Evolutionary conservation across 2,113 vertebrate genomes (phyloP).

Genomic region (Micromys minutus): DNA sequence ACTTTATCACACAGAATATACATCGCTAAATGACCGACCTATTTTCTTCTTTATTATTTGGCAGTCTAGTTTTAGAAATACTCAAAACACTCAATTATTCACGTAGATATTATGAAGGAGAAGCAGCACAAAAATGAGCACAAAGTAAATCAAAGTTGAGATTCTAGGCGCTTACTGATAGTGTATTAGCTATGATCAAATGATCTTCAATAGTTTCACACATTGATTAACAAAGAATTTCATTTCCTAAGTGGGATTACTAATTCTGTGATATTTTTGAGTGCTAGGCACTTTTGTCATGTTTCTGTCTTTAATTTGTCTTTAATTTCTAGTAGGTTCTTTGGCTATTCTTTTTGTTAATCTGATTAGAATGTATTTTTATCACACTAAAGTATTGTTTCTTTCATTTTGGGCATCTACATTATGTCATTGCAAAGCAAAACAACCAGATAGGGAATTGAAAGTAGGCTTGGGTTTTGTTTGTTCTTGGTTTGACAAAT

Average conservation of each 20-base stretch:
- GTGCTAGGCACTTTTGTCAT: neutral
- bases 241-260: neutral
- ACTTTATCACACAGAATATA: neutral
- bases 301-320: neutral
- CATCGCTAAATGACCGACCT: neutral
- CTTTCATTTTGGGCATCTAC: neutral
- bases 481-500: neutral
- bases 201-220: neutral
- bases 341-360: neutral
- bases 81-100: neutral
- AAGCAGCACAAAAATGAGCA: neutral
- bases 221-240: neutral
- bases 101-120: neutral
- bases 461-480: neutral
- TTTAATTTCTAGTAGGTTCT: neutral
- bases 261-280: neutral
- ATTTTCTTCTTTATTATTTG: neutral
- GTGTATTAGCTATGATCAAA: neutral
- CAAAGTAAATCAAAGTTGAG: neutral
- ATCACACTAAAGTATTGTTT: neutral
- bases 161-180: neutral
- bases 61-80: neutral
- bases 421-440: neutral
- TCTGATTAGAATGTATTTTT: neutral
- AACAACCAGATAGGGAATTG: neutral